Evolutionary conservation across 2,797 vertebrate species (phyloP).

Genomic region (Setipinna tenuifilis): DNA sequence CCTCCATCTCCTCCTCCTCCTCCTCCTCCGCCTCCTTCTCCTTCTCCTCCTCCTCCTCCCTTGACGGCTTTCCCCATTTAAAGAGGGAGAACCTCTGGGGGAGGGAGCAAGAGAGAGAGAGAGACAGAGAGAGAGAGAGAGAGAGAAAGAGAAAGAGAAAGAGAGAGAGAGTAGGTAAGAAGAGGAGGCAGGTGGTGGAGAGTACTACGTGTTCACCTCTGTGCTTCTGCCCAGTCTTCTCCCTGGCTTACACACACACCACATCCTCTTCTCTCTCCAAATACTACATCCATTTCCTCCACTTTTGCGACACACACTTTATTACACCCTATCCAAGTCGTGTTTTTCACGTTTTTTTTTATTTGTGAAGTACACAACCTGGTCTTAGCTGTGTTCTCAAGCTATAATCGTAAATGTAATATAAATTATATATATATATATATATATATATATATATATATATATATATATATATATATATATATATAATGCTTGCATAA

Average conservation of each 20-base stretch:
- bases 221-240: constrained; percentile 29
- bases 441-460: no score
- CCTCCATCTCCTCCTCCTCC: constrained; percentile 25
- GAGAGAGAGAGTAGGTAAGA: neutral
- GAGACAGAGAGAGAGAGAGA: neutral
- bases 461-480: no score
- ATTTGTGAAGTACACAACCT: neutral
- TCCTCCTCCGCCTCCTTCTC: constrained; percentile 16
- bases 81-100: constrained; percentile 11
- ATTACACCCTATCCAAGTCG: neutral
- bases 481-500: neutral
- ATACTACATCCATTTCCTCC: neutral
- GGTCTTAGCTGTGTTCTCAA: neutral
- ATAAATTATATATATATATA: neutral
- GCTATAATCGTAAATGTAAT: neutral
- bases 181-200: constrained; percentile 23
- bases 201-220: neutral
- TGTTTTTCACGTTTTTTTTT: neutral
- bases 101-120: neutral
- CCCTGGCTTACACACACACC: constrained; percentile 7
- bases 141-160: no score
- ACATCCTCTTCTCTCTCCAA: neutral
- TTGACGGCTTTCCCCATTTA: constrained; percentile 49
- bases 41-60: constrained; percentile 28
- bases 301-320: neutral